Evolutionary conservation across 2,797 vertebrate genomes (phyloP).

Genomic region (Yasuhikotakia modesta): DNA sequence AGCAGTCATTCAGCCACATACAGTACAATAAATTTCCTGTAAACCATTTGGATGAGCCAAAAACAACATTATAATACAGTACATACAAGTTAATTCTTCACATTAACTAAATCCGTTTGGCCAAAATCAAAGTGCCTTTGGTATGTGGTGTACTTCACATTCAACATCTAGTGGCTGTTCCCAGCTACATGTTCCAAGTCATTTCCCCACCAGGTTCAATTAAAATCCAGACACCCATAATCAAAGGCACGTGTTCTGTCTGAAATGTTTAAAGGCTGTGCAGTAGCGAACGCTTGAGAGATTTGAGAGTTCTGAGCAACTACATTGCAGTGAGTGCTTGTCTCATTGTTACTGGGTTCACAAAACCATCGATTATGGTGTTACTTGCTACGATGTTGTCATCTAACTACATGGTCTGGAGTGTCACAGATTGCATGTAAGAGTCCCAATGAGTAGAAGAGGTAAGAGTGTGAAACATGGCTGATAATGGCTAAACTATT

Average conservation of each 20-base stretch:
- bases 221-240: constrained; percentile 44
- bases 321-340: constrained; percentile 42
- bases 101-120: constrained; percentile 51
- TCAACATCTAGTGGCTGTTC: constrained; percentile 29
- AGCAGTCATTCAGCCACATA: constrained; percentile 40
- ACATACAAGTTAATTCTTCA: constrained; percentile 44
- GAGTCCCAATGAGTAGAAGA: constrained; percentile 6
- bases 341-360: constrained; percentile 11
- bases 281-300: constrained; percentile 46
- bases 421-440: constrained; percentile 22
- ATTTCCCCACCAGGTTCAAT: constrained; percentile 27
- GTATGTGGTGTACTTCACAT: constrained; percentile 29
- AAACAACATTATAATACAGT: constrained; percentile 47
- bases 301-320: constrained; percentile 41
- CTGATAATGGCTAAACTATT: constrained; percentile 7
- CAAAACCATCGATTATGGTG: constrained; percentile 28
- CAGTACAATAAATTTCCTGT: constrained; percentile 39
- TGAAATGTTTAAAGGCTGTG: constrained; percentile 56
- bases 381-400: constrained; percentile 37
- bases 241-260: constrained; percentile 58
- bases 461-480: constrained; percentile 7
- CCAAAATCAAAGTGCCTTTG: constrained; percentile 47
- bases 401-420: constrained; percentile 40
- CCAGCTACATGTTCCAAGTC: constrained; percentile 29
- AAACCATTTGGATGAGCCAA: constrained; percentile 36